These are phyloP conservation scores for Alviniconcha strummeri DNA, from an alignment of 2,888 invertebrate genomes.

Conservation along the genomic window DNA sequence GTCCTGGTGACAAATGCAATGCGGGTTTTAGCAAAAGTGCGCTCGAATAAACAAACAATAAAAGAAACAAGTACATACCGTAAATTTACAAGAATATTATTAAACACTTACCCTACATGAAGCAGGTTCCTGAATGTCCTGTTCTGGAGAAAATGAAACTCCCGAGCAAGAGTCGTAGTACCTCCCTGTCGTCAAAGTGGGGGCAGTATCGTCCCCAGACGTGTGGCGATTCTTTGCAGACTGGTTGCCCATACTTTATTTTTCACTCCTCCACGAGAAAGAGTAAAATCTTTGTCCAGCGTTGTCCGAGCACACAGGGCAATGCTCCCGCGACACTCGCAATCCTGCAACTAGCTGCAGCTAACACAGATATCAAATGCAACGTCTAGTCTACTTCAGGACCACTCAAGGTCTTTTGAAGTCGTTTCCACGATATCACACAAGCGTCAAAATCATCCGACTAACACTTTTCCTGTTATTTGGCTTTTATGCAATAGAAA, in stretches of 20 bases:
- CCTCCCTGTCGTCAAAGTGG: conserved; percentile 55
- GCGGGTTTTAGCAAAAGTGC: no score
- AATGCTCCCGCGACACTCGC: background rate
- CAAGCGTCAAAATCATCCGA: background rate
- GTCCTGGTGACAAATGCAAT: background rate
- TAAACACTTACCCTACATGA: background rate
- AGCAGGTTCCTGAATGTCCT: conserved; percentile 35
- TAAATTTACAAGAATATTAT: background rate
- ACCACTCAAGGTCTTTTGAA: conserved; percentile 31
- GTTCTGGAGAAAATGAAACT: conserved; percentile 34
- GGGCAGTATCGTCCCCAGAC: conserved; percentile 64
- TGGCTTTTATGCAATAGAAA: background rate
- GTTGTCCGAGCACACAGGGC: background rate
- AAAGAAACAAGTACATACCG: background rate
- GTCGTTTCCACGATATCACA: conserved; percentile 13
- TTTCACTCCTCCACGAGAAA: background rate
- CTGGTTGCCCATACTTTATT: conserved; percentile 44
- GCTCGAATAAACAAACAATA: no score
- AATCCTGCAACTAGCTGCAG: background rate
- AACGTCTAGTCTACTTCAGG: background rate
- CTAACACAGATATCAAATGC: background rate
- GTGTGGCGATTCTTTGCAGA: conserved; percentile 53
- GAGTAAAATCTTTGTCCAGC: background rate
- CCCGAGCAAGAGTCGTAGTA: conserved; percentile 1
- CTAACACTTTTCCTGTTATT: background rate